Conservation (phyloP, 2,113 vertebrate species). For the Acanthisitta chloris region DNA sequence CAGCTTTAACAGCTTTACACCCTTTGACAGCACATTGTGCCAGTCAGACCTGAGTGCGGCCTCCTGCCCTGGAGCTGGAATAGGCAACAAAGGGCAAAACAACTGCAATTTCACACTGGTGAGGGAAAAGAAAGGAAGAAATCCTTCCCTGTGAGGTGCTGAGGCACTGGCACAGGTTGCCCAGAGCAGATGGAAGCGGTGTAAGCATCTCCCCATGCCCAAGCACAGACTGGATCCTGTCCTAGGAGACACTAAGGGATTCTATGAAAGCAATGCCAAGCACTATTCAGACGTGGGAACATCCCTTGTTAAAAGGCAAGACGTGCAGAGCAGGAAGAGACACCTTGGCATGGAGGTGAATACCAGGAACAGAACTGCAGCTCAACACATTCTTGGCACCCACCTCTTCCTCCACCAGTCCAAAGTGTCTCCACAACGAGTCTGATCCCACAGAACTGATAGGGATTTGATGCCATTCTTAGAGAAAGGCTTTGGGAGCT, state of each 20-base stretch:
- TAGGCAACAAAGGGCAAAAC: not conserved
- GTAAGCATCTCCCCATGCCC: too few species aligned
- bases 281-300: rapidly evolving
- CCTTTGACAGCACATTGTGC: not conserved
- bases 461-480: not conserved
- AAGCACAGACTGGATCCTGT: too few species aligned
- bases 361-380: rapidly evolving
- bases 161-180: not conserved
- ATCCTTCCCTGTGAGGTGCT: rapidly evolving
- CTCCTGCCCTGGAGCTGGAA: not conserved
- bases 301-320: rapidly evolving
- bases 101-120: not conserved
- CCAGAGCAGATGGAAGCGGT: too few species aligned
- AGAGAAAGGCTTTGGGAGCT: not conserved
- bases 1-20: not conserved
- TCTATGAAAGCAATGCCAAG: not conserved
- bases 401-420: not conserved
- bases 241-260: too few species aligned
- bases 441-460: not conserved
- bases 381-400: not conserved
- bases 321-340: not conserved
- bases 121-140: not conserved
- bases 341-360: not conserved
- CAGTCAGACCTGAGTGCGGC: not conserved
- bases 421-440: rapidly evolving